Evolutionary conservation across 53 echinoderm and acorn worm species (phyloP).

Genomic region (Actinopyga echinites): DNA sequence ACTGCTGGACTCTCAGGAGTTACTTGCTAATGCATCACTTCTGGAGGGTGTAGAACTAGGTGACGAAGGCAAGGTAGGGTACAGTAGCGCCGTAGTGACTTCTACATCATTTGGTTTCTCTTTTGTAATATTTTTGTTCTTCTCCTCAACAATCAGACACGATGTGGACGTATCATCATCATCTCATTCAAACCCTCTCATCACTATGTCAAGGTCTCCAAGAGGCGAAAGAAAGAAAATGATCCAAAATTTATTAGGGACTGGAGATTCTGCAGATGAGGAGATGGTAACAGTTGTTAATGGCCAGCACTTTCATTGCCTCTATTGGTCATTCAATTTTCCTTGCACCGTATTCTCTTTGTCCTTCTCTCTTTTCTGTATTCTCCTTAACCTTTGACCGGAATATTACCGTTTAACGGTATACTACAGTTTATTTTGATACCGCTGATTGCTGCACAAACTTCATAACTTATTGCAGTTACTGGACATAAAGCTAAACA

Average conservation of each 20-base stretch:
- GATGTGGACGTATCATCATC: background rate
- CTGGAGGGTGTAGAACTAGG: constrained; percentile 79
- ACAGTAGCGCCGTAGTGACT: background rate
- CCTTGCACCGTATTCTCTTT: too few species aligned
- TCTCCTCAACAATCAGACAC: constrained; percentile 14
- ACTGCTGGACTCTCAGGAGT: constrained; percentile 54
- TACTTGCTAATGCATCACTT: constrained; percentile 23
- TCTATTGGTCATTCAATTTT: too few species aligned
- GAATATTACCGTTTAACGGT: too few species aligned
- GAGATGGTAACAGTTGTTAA: constrained; percentile 22
- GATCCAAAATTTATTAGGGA: constrained; percentile 28
- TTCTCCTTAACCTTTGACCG: too few species aligned
- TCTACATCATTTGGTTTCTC: background rate
- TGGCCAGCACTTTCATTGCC: too few species aligned
- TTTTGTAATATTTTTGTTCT: background rate
- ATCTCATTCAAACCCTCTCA: constrained; percentile 2
- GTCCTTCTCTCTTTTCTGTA: background rate
- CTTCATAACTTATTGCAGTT: too few species aligned
- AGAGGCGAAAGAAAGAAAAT: constrained; percentile 11
- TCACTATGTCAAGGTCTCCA: constrained; percentile 16
- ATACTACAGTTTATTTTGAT: too few species aligned
- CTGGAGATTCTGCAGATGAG: constrained; percentile 34
- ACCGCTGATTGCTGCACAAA: too few species aligned
- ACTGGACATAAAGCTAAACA: too few species aligned
- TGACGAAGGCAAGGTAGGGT: constrained; percentile 73